A percentile compares a stretch with the other conserved stretches of the same genome.
phyloP scores from a whole-genome alignment of 2,888 invertebrate genomes.

The Sclerodermus sp. region DNA sequence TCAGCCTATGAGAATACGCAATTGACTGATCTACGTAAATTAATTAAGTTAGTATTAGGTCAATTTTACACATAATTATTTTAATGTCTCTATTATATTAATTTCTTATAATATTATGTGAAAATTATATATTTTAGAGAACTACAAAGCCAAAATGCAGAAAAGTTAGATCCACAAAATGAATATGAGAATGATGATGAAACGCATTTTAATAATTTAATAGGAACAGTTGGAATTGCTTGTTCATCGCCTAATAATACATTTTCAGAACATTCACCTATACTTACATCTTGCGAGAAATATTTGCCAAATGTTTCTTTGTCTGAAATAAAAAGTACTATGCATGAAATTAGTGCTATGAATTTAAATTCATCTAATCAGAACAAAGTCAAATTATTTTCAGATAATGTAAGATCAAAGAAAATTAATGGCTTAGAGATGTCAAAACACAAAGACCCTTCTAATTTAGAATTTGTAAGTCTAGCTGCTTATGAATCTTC shows the following conservation, averaged over 20 bases:
- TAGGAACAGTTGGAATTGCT: constrained; percentile 25
- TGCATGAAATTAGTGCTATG: too few species aligned
- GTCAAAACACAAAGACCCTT: constrained; percentile 24
- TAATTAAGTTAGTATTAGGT: too few species aligned
- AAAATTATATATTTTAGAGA: constrained; percentile 25
- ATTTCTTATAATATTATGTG: background rate
- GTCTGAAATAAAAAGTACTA: too few species aligned
- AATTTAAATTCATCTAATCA: too few species aligned
- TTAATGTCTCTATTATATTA: background rate
- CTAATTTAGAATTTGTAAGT: constrained; percentile 40
- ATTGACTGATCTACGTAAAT: too few species aligned
- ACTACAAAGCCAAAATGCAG: constrained; percentile 33
- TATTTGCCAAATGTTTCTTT: constrained; percentile 36
- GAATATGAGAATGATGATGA: constrained; percentile 17
- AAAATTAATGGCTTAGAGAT: constrained; percentile 2
- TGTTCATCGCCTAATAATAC: constrained; percentile 39
- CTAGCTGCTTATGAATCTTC: constrained; percentile 39
- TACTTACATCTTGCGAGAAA: constrained; percentile 22
- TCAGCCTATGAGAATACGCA: too few species aligned
- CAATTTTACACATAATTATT: too few species aligned
- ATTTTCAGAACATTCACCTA: constrained; percentile 32
- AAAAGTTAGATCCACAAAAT: constrained; percentile 28
- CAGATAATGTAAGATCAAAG: constrained; percentile 14
- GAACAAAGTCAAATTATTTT: background rate
- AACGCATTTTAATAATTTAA: constrained; percentile 23